Conservation (phyloP, 2,888 invertebrate genomes). For the Catotricha subobsoleta region DNA sequence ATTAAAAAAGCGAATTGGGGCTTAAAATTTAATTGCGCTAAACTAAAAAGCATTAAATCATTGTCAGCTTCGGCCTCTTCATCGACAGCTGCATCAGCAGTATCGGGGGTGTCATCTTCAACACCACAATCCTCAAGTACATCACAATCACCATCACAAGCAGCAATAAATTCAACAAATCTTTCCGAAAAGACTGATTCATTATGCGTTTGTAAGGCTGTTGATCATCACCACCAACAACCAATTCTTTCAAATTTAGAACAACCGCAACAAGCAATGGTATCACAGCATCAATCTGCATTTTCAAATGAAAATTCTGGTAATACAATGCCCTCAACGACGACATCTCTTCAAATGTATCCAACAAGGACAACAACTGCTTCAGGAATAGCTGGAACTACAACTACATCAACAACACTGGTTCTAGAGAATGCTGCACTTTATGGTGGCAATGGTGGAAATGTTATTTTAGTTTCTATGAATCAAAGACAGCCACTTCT, state of each 20-base stretch:
- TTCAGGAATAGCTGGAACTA: not conserved
- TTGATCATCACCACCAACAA: too few relatives aligned
- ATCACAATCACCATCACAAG: not conserved
- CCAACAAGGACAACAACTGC: not conserved
- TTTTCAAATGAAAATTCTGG: too few relatives aligned
- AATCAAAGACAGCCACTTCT: not conserved
- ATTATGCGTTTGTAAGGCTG: not conserved
- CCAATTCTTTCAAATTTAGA: too few relatives aligned
- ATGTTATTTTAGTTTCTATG: not conserved
- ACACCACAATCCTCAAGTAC: too few relatives aligned
- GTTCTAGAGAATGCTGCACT: not conserved
- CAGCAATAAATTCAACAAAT: not conserved
- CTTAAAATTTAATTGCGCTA: not conserved
- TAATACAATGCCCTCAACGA: too few relatives aligned
- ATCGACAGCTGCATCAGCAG: too few relatives aligned
- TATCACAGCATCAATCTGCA: not conserved
- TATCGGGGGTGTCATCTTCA: too few relatives aligned
- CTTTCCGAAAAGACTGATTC: not conserved
- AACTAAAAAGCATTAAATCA: not conserved
- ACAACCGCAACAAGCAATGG: not conserved
- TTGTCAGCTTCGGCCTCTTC: not conserved
- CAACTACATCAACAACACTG: not conserved
- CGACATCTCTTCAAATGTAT: not conserved
- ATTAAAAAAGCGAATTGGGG: conserved; percentile 5
- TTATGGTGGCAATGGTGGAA: not conserved